A percentile compares a stretch with the other conserved stretches of the same genome.
These are phyloP conservation scores for Xestia sexstrigata DNA, from an alignment of 2,888 invertebrate genomes.

Conservation along the genomic window DNA sequence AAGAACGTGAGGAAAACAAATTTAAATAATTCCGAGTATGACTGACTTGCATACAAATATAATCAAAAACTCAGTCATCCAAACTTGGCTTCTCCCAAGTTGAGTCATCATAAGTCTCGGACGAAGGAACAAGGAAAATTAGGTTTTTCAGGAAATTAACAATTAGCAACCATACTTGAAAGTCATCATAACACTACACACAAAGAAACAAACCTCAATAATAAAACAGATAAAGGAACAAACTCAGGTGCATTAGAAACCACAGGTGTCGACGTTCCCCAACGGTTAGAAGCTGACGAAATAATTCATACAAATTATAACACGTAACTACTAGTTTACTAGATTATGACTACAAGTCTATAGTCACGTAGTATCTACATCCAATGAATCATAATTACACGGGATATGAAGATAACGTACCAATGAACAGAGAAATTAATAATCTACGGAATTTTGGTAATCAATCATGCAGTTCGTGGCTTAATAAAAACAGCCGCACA, in stretches of 20 bases:
- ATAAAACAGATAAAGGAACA: not conserved
- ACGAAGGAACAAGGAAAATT: not conserved
- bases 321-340: slow-evolving; percentile 29
- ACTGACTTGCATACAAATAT: not conserved
- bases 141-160: not conserved
- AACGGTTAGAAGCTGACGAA: slow-evolving; percentile 27
- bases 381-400: slow-evolving; percentile 35
- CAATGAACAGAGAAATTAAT: slow-evolving; percentile 19
- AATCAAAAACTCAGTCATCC: not conserved
- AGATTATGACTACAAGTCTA: slow-evolving; percentile 48
- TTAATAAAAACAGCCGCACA: not conserved
- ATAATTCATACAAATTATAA: slow-evolving; percentile 36
- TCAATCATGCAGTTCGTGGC: not conserved
- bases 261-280: slow-evolving; percentile 23
- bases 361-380: slow-evolving; percentile 51
- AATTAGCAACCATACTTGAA: not conserved
- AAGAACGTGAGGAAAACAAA: not conserved
- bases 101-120: not conserved
- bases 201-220: not conserved
- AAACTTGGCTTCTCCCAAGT: not conserved
- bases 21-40: not conserved
- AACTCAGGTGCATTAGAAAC: slow-evolving; percentile 30
- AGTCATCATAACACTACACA: not conserved
- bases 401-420: slow-evolving; percentile 25
- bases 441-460: not conserved